A percentile compares a stretch with the other conserved stretches of the same genome.
Evolutionary conservation across 2,888 invertebrate genomes (phyloP).

Genomic region (Sialis fuliginosa): DNA sequence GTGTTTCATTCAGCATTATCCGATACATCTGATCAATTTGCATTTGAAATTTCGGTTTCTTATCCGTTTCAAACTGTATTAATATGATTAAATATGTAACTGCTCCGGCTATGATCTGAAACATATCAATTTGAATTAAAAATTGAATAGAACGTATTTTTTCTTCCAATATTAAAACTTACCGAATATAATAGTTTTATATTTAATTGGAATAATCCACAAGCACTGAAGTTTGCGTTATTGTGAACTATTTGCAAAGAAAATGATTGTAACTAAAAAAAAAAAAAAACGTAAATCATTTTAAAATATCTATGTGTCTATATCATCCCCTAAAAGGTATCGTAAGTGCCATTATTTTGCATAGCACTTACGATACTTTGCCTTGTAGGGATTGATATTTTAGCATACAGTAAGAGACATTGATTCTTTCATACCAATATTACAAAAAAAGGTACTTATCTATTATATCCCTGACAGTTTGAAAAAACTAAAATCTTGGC

Average conservation of each 20-base stretch:
- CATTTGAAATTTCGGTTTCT: not conserved
- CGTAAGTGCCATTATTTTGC: not conserved
- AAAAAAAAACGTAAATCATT: slow-evolving; percentile 1
- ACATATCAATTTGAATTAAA: slow-evolving; percentile 5
- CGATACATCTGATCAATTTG: no score
- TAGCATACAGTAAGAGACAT: no score
- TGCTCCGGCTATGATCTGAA: slow-evolving; percentile 18
- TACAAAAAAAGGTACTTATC: no score
- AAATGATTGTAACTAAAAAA: slow-evolving; percentile 18
- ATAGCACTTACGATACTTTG: no score
- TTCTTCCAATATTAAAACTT: slow-evolving; percentile 7
- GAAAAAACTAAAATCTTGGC: no score
- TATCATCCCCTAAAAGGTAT: not conserved
- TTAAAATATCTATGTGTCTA: not conserved
- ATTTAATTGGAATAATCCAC: slow-evolving; percentile 19
- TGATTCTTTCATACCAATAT: no score
- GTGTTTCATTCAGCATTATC: no score
- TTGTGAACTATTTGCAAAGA: slow-evolving; percentile 20
- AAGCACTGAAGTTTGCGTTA: slow-evolving; percentile 18
- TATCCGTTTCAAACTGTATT: slow-evolving; percentile 15
- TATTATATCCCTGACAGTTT: no score
- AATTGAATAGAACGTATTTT: not conserved
- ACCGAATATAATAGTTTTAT: slow-evolving; percentile 19
- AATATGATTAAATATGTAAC: slow-evolving; percentile 20
- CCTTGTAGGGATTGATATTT: no score